These are phyloP conservation scores for Ophion slaviceki DNA, from an alignment of 2,888 invertebrate genomes.

Conservation along the genomic window DNA sequence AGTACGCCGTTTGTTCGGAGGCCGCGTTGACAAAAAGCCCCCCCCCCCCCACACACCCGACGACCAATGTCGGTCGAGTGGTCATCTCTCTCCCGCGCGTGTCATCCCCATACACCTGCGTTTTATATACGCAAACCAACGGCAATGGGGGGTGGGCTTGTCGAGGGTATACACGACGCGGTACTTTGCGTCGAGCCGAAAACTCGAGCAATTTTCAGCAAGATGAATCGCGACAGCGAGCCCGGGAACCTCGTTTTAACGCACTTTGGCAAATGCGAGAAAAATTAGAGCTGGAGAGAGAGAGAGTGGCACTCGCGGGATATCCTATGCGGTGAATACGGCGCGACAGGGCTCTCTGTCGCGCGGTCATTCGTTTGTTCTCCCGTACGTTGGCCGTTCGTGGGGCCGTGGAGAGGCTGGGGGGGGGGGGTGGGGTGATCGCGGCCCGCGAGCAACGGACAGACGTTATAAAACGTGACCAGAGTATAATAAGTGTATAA, in stretches of 20 bases:
- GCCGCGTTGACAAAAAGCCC: slow-evolving; percentile 75
- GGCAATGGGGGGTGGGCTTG: too few relatives aligned
- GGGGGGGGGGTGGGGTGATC: slow-evolving; percentile 4
- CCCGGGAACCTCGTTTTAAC: not conserved
- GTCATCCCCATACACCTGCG: slow-evolving; percentile 17
- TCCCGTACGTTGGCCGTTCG: slow-evolving; percentile 39
- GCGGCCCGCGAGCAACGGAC: slow-evolving; percentile 23
- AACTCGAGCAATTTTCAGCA: slow-evolving; percentile 48
- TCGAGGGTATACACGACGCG: too few relatives aligned
- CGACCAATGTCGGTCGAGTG: slow-evolving; percentile 74
- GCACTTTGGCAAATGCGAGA: slow-evolving; percentile 1
- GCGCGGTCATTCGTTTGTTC: slow-evolving; percentile 43
- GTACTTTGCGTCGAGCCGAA: not conserved
- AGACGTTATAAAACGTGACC: slow-evolving; percentile 66
- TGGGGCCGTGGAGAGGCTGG: not conserved
- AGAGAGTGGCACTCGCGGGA: not conserved
- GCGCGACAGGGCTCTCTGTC: slow-evolving; percentile 1
- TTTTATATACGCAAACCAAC: too few relatives aligned
- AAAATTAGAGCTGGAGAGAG: slow-evolving; percentile 6
- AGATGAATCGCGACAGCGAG: slow-evolving; percentile 58
- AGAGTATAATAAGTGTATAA: slow-evolving; percentile 59
- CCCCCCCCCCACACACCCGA: slow-evolving; percentile 1
- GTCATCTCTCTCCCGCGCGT: slow-evolving; percentile 24
- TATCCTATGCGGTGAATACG: slow-evolving; percentile 8
- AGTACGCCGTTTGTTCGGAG: slow-evolving; percentile 82